A percentile compares a stretch with the other conserved stretches of the same genome.
These are phyloP conservation scores for Encarsia formosa DNA, from an alignment of 2,888 invertebrate genomes.

Conservation along the genomic window DNA sequence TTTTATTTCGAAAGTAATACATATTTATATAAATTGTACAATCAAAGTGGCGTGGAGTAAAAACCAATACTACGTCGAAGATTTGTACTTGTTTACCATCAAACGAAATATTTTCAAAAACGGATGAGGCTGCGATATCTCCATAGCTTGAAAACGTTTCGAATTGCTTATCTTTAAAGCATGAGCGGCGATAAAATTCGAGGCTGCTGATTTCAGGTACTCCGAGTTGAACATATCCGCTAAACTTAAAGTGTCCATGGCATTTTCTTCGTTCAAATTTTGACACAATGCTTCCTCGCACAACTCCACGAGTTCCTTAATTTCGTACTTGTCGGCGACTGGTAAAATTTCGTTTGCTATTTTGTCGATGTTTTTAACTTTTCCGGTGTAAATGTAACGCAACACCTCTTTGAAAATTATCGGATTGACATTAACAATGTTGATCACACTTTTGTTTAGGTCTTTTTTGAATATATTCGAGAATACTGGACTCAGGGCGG, in stretches of 20 bases:
- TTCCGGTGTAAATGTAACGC: background rate
- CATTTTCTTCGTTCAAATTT: background rate
- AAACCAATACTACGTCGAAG: too few relatives aligned
- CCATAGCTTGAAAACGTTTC: too few relatives aligned
- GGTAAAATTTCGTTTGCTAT: background rate
- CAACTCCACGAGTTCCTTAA: background rate
- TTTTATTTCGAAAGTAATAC: too few relatives aligned
- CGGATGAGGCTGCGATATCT: too few relatives aligned
- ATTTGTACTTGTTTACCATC: too few relatives aligned
- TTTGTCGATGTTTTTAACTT: background rate
- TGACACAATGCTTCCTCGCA: background rate
- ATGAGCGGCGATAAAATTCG: background rate
- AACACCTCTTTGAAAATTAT: background rate
- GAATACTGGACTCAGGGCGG: background rate
- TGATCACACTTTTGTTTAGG: background rate
- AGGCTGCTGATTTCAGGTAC: background rate
- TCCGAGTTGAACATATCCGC: background rate
- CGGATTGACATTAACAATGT: background rate
- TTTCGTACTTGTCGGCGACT: background rate
- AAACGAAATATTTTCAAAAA: too few relatives aligned
- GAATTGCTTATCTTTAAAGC: background rate
- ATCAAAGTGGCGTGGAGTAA: too few relatives aligned
- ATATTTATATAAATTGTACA: too few relatives aligned
- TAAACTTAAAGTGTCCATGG: background rate
- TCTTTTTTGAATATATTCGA: background rate